phyloP scores from a whole-genome alignment of 2,888 invertebrate species.

The Drosophila hamatofila region DNA sequence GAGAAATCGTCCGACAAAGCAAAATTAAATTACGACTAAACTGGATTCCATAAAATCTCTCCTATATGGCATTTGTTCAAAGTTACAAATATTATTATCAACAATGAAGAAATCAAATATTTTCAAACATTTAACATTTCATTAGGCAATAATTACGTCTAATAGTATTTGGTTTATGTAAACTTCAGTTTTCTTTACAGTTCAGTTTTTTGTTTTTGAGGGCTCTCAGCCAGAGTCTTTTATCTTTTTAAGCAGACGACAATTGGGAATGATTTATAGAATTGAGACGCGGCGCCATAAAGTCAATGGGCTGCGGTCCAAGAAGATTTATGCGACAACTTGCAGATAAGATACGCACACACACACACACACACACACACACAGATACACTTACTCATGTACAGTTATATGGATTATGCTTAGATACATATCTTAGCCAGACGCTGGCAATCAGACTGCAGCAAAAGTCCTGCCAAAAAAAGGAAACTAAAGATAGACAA shows the following conservation, averaged over 20 bases:
- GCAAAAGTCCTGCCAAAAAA: constrained; percentile 26
- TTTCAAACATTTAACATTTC: constrained; percentile 7
- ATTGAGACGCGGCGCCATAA: constrained; percentile 37
- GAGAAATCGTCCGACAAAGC: background rate
- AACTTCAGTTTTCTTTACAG: background rate
- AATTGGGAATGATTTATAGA: constrained; percentile 36
- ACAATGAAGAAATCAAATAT: background rate
- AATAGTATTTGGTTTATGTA: constrained; percentile 1
- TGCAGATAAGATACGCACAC: constrained; percentile 43
- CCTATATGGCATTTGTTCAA: background rate
- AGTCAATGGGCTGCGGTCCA: constrained; percentile 19
- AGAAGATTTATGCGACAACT: constrained; percentile 50
- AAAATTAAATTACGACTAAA: background rate
- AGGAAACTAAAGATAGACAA: background rate
- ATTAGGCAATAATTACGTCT: constrained; percentile 17
- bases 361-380: constrained; percentile 12
- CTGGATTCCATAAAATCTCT: background rate
- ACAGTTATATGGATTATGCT: background rate
- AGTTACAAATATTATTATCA: background rate
- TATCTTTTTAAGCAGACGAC: constrained; percentile 2
- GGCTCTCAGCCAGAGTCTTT: background rate
- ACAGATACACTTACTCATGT: constrained; percentile 9
- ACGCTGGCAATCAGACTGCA: constrained; percentile 6
- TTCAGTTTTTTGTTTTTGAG: background rate
- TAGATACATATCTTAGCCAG: constrained; percentile 13